phyloP scores from a whole-genome alignment of 2,113 vertebrate genomes.

The Rhea pennata region DNA sequence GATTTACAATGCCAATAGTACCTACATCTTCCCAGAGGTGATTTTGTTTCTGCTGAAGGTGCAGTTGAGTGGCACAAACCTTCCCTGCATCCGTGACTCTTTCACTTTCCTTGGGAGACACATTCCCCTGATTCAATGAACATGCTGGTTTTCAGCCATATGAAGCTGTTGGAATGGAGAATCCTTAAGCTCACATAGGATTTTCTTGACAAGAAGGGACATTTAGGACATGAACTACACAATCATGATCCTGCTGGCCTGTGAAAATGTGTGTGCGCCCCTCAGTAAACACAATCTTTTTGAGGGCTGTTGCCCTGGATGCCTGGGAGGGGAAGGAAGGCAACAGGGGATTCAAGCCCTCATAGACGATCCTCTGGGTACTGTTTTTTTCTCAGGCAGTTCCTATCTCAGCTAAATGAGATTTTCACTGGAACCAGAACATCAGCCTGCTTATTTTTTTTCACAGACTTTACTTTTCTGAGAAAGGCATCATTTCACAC shows the following conservation, averaged over 20 bases:
- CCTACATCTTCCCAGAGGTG: too few relatives aligned
- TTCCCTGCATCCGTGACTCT: too few relatives aligned
- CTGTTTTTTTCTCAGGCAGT: neutral
- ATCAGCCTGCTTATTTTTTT: neutral
- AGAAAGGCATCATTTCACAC: neutral
- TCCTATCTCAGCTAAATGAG: neutral
- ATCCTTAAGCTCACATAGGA: neutral
- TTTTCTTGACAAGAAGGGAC: neutral
- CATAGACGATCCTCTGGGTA: neutral
- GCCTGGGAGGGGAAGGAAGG: neutral
- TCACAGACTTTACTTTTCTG: neutral
- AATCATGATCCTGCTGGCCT: too few relatives aligned
- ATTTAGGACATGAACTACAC: neutral
- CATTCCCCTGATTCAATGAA: neutral
- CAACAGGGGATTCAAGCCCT: neutral
- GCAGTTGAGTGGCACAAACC: too few relatives aligned
- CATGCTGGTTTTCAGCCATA: neutral
- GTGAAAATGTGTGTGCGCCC: neutral
- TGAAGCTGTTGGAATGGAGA: neutral
- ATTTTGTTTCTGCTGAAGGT: too few relatives aligned
- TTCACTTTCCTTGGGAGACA: neutral
- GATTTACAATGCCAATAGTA: neutral
- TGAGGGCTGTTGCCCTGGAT: neutral
- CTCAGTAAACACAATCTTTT: neutral
- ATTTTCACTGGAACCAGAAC: neutral